These are phyloP conservation scores for Ifrita kowaldi DNA, from an alignment of 2,113 vertebrate species.

Conservation along the genomic window DNA sequence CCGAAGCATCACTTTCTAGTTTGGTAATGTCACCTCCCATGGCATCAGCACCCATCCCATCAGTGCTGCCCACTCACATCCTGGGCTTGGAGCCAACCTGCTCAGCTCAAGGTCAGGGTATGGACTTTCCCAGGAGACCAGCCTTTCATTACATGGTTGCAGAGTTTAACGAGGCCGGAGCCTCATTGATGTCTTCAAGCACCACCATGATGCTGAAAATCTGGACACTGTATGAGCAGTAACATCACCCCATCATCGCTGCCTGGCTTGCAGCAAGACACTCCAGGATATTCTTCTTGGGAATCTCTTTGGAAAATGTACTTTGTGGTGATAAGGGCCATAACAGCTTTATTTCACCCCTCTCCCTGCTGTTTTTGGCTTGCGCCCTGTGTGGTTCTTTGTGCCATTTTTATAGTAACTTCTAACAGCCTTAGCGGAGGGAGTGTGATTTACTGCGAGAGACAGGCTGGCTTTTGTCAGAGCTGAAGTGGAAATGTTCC, in stretches of 20 bases:
- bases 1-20: neutral
- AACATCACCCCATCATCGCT: fast-evolving
- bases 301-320: neutral
- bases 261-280: neutral
- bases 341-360: neutral
- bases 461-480: slow-evolving; percentile 33
- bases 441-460: slow-evolving; percentile 52
- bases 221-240: fast-evolving
- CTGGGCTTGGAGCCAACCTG: neutral
- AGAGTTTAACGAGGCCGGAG: neutral
- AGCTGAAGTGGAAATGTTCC: slow-evolving; percentile 50
- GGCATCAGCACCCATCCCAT: neutral
- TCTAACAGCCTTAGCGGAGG: neutral
- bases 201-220: neutral
- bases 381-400: neutral
- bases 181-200: neutral
- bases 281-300: neutral
- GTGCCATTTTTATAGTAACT: neutral
- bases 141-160: neutral
- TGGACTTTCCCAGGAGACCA: neutral
- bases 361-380: neutral
- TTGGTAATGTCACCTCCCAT: neutral
- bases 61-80: fast-evolving
- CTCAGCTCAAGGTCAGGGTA: neutral
- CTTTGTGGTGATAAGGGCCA: neutral